Percentiles rank a stretch among this genome's conserved stretches.
Conservation (phyloP, 1,140 invertebrate species). For the Scaptodrosophila lebanonensis region DNA sequence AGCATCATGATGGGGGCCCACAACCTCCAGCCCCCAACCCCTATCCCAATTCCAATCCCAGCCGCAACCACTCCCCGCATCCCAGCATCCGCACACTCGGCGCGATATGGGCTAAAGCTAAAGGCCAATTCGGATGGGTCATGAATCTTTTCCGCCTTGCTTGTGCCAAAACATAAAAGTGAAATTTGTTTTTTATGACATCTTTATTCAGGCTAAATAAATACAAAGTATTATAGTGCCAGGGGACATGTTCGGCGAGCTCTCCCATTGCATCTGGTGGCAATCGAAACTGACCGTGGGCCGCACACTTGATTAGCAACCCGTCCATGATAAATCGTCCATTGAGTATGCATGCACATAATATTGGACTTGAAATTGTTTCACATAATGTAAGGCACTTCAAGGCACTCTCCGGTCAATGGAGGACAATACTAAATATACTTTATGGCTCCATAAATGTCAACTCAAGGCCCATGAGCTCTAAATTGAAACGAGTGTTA, state of each 20-base stretch:
- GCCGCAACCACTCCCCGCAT: neutral
- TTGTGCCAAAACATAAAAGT: conserved; percentile 66
- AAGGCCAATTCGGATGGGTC: conserved; percentile 58
- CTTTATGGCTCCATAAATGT: too few species aligned
- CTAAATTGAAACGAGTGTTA: too few species aligned
- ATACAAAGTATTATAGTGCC: conserved; percentile 65
- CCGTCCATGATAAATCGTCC: conserved; percentile 65
- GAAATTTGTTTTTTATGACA: conserved; percentile 75
- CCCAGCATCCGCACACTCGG: neutral
- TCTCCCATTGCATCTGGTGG: too few species aligned
- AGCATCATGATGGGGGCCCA: conserved; percentile 12
- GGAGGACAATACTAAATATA: too few species aligned
- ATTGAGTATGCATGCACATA: conserved; percentile 63
- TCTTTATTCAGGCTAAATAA: conserved; percentile 70
- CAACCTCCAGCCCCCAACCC: neutral
- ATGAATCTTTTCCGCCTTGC: conserved; percentile 64
- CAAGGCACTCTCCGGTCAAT: too few species aligned
- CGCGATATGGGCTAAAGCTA: conserved; percentile 19
- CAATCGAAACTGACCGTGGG: too few species aligned
- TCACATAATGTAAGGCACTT: too few species aligned
- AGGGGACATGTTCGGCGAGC: conserved; percentile 42
- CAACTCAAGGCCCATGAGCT: too few species aligned
- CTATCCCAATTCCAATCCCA: too few species aligned
- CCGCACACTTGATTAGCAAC: conserved; percentile 46
- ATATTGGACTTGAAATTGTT: conserved; percentile 27